Conservation (phyloP, 2,797 vertebrate genomes). For the Phoeniculus purpureus region DNA sequence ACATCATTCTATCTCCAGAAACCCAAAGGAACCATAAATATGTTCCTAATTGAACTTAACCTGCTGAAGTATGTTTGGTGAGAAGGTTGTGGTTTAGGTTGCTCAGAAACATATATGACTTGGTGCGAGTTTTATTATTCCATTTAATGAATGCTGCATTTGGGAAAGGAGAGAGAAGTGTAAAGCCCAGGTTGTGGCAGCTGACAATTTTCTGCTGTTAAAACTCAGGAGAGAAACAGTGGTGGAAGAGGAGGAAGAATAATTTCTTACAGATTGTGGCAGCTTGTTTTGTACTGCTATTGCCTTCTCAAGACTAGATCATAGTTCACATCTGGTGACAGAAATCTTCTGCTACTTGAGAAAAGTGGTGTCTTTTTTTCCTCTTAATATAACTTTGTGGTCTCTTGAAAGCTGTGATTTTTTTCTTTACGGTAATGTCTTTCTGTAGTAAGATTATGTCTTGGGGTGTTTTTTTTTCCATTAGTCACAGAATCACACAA, state of each 20-base stretch:
- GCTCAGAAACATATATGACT: neutral
- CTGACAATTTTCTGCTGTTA: conserved; percentile 10
- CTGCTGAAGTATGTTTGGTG: neutral
- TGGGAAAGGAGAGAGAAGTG: neutral
- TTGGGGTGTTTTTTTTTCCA: neutral
- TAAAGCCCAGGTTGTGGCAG: neutral
- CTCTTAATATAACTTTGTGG: neutral
- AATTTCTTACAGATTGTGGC: neutral
- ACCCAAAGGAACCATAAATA: neutral
- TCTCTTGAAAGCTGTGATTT: neutral
- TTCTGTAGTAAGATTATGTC: neutral
- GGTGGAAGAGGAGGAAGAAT: neutral
- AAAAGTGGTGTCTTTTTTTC: neutral
- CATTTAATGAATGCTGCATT: neutral
- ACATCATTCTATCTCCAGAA: neutral
- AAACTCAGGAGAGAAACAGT: neutral
- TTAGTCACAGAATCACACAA: no score
- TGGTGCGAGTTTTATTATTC: neutral
- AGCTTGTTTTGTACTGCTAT: neutral
- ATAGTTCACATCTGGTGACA: neutral
- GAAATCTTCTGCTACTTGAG: neutral
- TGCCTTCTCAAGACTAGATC: neutral
- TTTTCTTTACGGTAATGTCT: neutral
- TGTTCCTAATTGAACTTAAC: neutral
- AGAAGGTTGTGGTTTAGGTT: neutral